These are phyloP conservation scores for Diadumene lineata DNA, from an alignment of 92 coral and sea anemone species.

Conservation along the genomic window DNA sequence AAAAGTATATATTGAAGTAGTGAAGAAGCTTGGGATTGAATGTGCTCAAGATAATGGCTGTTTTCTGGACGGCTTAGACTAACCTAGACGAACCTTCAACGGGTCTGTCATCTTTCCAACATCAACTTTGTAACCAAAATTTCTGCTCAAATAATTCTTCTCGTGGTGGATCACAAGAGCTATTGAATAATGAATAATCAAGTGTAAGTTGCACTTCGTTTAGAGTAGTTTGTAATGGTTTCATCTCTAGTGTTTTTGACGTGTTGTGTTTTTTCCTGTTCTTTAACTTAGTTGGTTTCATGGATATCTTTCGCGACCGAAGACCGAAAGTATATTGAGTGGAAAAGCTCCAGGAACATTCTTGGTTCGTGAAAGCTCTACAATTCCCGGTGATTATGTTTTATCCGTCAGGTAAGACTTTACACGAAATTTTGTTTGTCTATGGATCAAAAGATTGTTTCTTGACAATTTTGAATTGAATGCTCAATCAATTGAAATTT, in stretches of 20 bases:
- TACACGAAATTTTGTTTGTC: not conserved
- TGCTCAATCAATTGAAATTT: too few relatives aligned
- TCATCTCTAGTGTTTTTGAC: not conserved
- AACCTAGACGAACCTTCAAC: not conserved
- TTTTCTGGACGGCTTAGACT: not conserved
- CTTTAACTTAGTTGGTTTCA: conserved; percentile 80
- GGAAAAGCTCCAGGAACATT: conserved; percentile 89
- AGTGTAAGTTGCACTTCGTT: not conserved
- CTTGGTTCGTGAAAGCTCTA: conserved; percentile 87
- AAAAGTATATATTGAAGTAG: not conserved
- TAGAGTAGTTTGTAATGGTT: not conserved
- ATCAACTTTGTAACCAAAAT: not conserved
- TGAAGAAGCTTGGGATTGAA: not conserved
- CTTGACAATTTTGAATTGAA: not conserved
- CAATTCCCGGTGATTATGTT: conserved; percentile 89
- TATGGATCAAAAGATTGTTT: not conserved
- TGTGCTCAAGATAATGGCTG: conserved; percentile 17
- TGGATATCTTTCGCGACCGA: conserved; percentile 63
- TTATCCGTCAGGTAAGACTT: conserved; percentile 85
- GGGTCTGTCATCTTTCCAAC: not conserved
- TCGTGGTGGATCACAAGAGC: not conserved
- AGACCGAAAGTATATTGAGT: conserved; percentile 62
- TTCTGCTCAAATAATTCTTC: not conserved
- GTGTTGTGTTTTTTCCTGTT: not conserved
- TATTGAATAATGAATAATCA: conserved; percentile 12